Evolutionary conservation across 2,888 invertebrate genomes (phyloP), one percentile per base, ranked within the genome.

Genomic region (Rhingia campestris): DNA sequence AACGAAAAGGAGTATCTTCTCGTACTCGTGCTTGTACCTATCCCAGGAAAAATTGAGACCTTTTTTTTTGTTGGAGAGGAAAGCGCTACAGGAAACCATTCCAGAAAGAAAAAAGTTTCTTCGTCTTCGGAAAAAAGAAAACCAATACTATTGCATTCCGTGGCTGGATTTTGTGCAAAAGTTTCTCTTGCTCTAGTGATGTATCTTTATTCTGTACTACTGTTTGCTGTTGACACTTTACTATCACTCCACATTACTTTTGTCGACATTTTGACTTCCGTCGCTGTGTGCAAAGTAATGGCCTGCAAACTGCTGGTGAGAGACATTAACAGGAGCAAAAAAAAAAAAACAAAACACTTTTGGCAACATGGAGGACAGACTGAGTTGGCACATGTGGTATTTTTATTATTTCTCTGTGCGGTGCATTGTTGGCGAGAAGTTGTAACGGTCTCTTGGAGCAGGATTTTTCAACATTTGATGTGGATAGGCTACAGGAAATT

Each of bases 221-320:
- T 61, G 67, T 47, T 37, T 69, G 67, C 12, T 64, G 64, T 39
- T 72, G 77, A 72, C 77, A 72, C 33, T 70, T 51, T 39, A 58
- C 43, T 72, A 41, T 76, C 39, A 63, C 45, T 33, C 14, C 4
- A 41, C 30, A 41, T 4, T 66, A 56, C 32, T 69, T 54, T 30
- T 49, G 69, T 63, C 33, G 77, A 56, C 70, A 70, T 63, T 70
- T 70, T 43, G 70, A 70, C 63, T 56, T 63, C 41, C 47, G 49
- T 70, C 33, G 37, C 10, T 47, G 30, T 59, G 43, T 61, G 51
- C 10, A n/a, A 32, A 33, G 67, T 54, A 63, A 41, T 47, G 49
- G 30, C 59, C 41, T 30, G 58, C 39, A 30, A 45, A 67, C 41
- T 35, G 58, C 47, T 30, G 45, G 54, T 37, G 54, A 33, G 56